Percentiles rank a stretch among this genome's conserved stretches.
Conservation (phyloP, 2,888 invertebrate genomes). For the Atethmia centrago region DNA sequence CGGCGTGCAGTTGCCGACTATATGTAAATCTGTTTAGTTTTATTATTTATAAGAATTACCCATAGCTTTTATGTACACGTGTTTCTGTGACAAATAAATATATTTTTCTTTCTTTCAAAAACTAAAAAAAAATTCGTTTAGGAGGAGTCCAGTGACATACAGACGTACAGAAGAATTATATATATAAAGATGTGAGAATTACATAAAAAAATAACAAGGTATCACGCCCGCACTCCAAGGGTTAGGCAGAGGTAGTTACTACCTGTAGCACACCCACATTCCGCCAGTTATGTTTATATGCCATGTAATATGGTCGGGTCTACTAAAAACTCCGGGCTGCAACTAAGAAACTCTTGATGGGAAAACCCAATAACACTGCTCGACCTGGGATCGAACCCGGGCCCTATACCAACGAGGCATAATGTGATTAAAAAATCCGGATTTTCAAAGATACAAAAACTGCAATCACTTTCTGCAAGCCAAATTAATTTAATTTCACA, state of each 20-base stretch:
- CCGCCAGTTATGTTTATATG: not conserved
- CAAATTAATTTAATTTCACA: slow-evolving; percentile 17
- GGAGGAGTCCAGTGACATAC: too few species aligned
- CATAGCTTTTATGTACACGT: too few species aligned
- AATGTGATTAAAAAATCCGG: not conserved
- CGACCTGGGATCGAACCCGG: too few species aligned
- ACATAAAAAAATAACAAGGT: not conserved
- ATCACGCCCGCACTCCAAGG: not conserved
- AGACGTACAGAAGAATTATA: too few species aligned
- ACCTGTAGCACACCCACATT: not conserved
- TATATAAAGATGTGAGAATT: not conserved
- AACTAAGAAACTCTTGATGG: not conserved
- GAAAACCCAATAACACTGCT: not conserved
- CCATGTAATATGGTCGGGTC: not conserved
- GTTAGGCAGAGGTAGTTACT: too few species aligned
- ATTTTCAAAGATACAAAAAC: not conserved
- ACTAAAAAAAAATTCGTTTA: too few species aligned
- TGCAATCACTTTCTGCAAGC: not conserved
- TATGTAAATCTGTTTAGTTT: too few species aligned
- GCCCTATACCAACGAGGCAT: not conserved
- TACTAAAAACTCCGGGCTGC: not conserved
- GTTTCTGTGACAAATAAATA: too few species aligned
- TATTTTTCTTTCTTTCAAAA: too few species aligned
- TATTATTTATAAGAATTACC: too few species aligned
- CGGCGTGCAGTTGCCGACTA: too few species aligned